Conservation (phyloP, 2,888 invertebrate genomes). For the Heliconius ethilla region DNA sequence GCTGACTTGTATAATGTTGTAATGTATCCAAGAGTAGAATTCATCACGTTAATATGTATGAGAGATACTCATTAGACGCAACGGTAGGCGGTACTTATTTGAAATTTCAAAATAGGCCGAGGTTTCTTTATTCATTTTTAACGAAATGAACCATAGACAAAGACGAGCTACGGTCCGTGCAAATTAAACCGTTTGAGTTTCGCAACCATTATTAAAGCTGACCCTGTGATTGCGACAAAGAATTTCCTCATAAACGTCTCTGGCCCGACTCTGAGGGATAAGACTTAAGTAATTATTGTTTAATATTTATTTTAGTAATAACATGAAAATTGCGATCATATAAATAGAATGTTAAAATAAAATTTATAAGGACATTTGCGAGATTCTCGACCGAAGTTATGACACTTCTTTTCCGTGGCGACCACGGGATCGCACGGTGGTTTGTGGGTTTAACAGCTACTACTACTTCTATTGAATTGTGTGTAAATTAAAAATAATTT, state of each 20-base stretch:
- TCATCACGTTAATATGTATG: not conserved
- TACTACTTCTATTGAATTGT: no score
- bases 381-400: no score
- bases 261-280: not conserved
- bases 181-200: conserved; percentile 37
- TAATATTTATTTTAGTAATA: not conserved
- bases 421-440: no score
- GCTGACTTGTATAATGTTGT: not conserved
- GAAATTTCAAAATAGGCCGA: conserved; percentile 14
- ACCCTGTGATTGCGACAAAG: conserved; percentile 29
- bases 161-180: conserved; percentile 23
- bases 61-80: conserved; percentile 13
- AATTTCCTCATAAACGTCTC: conserved; percentile 28
- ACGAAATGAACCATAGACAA: conserved; percentile 27
- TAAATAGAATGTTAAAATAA: not conserved
- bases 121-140: conserved; percentile 25
- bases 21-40: not conserved
- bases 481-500: no score
- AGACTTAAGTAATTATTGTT: conserved; percentile 8
- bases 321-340: not conserved
- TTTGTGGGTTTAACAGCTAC: no score
- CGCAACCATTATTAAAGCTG: conserved; percentile 31
- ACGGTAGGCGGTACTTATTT: conserved; percentile 3
- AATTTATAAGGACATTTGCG: no score
- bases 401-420: no score